Evolutionary conservation across 2,113 vertebrate species (phyloP).

Genomic region (Rallus limicola): DNA sequence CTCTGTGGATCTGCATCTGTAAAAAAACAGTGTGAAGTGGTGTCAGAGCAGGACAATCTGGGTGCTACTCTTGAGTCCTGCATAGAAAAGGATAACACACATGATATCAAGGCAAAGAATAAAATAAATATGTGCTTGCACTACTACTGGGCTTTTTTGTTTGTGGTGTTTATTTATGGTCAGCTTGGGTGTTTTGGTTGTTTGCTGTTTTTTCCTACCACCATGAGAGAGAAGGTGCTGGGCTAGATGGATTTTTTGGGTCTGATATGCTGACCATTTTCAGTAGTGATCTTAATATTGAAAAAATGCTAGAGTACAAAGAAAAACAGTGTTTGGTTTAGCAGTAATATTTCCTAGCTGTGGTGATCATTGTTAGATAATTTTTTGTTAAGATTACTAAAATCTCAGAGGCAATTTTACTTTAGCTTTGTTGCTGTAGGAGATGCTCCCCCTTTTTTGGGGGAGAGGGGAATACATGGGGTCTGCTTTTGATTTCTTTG

Average conservation of each 20-base stretch:
- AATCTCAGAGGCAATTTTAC: background rate
- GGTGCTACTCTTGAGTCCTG: background rate
- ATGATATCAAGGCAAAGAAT: background rate
- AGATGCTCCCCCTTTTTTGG: accelerated
- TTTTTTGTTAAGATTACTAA: background rate
- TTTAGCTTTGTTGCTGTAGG: background rate
- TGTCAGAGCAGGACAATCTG: background rate
- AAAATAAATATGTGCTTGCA: background rate
- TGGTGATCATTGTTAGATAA: background rate
- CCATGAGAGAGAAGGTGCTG: background rate
- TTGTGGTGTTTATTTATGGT: background rate
- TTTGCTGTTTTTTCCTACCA: background rate
- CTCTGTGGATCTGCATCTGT: background rate
- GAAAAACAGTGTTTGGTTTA: background rate
- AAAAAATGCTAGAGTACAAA: background rate
- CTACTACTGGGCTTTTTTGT: accelerated
- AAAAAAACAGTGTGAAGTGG: background rate
- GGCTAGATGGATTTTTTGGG: background rate
- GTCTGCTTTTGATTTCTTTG: background rate
- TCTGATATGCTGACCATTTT: background rate
- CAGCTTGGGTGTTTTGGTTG: too few species aligned
- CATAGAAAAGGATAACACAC: background rate
- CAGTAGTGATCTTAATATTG: background rate
- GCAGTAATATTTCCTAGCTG: background rate
- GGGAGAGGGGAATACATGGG: background rate